Evolutionary conservation across 2,888 invertebrate species (phyloP), one percentile per base, ranked within the genome.

Genomic region (Hemistola chrysoprasaria): DNA sequence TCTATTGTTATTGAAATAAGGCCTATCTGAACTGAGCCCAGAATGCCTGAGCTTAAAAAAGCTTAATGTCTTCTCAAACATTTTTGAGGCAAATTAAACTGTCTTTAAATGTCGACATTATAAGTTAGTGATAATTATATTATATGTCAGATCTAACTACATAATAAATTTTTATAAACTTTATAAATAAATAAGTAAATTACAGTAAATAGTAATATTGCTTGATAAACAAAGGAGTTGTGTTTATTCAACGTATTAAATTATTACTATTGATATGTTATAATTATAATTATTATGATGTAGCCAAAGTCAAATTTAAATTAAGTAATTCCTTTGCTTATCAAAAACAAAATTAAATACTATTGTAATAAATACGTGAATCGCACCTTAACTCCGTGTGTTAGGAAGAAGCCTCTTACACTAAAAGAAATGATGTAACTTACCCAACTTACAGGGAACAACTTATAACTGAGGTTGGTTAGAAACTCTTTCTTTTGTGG

Each of bases 361-460:
- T 3, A 16, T 16, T 16, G 16, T 50, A 52, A 25, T 41, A 45
- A 25, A 51, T 49, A 48, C 54, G 59, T 27, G 51, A 50, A 54
- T 59, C 56, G 55, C 60, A 64, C 62, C 61, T 61, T 68, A 66
- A 67, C 63, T 60, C 55, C 44, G 58, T 64, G 65, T 67, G 59
- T 46, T 43, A 59, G 73, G 79, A 82, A 82, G 68, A 79, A 82
- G 78, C 75, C 69, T 64, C 60, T 58, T 59, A 53, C 54, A 42
- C 50, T 53, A 59, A 68, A 55, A 47, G 53, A 59, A 59, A 16
- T 50, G 55, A 49, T 49, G 56, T 41, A 60, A 92, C 93, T 93
- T 91, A 95, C 95, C 93, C 93, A 91, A 78, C 93, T 93, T 86
- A 94, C 91, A 90, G 94, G 95, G 78, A 95, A 95, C 75, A 97